A percentile compares a stretch with the other conserved stretches of the same genome.
Conservation (phyloP, 2,113 vertebrate species). For the Pampusana beccarii region DNA sequence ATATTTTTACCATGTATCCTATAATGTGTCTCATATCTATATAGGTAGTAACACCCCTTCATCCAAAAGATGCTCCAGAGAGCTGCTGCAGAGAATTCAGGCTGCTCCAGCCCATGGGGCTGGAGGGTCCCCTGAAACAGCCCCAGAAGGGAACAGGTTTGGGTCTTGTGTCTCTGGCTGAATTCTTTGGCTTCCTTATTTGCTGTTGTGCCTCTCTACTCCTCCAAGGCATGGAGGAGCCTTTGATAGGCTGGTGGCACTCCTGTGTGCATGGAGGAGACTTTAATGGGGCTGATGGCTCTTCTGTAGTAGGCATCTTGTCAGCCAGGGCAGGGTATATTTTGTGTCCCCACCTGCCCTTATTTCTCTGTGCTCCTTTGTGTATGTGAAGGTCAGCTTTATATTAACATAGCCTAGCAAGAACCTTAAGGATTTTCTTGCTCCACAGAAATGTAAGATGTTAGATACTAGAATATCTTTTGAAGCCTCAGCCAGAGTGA, state of each 20-base stretch:
- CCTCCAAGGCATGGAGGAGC: rapidly evolving
- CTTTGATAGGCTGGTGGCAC: background rate
- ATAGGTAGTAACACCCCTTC: background rate
- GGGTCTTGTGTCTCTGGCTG: background rate
- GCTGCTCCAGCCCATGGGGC: background rate
- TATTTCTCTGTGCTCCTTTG: background rate
- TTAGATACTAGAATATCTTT: background rate
- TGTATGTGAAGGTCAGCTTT: background rate
- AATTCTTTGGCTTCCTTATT: background rate
- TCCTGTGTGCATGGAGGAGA: too few species aligned
- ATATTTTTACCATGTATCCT: background rate
- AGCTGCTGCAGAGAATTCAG: background rate
- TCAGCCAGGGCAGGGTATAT: background rate
- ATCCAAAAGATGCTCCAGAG: background rate
- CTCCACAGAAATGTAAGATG: background rate
- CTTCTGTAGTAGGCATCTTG: too few species aligned
- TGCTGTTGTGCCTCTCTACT: background rate
- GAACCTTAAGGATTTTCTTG: background rate
- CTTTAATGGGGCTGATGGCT: background rate
- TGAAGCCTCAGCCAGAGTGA: background rate
- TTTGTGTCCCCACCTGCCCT: background rate
- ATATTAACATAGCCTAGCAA: background rate
- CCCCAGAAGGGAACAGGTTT: background rate
- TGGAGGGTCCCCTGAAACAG: background rate
- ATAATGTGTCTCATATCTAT: background rate